Conservation (phyloP, 2,797 vertebrate species). For the Lates japonicus region DNA sequence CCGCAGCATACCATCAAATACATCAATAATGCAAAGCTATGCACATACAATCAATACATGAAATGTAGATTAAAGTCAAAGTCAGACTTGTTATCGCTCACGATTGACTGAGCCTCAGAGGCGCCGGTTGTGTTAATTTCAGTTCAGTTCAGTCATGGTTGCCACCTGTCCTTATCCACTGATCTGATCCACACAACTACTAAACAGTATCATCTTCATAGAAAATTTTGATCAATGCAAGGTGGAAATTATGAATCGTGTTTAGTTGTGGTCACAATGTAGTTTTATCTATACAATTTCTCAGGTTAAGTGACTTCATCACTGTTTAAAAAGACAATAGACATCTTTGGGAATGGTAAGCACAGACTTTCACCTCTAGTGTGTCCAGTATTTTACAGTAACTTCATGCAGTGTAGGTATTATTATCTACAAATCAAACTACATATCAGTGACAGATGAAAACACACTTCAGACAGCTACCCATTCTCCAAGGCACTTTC, state of each 20-base stretch:
- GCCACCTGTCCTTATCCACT: constrained; percentile 47
- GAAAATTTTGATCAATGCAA: background rate
- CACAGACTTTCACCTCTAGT: background rate
- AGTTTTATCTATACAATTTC: background rate
- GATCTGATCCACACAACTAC: constrained; percentile 11
- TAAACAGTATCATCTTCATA: background rate
- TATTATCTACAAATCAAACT: background rate
- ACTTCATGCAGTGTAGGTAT: background rate
- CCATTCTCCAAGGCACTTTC: background rate
- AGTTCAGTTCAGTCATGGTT: constrained; percentile 59
- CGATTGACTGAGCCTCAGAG: constrained; percentile 55
- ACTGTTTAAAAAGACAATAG: background rate
- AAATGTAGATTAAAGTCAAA: constrained; percentile 40
- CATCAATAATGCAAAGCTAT: constrained; percentile 60
- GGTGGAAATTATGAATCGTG: too few relatives aligned
- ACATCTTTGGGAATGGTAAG: background rate
- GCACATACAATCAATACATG: constrained; percentile 60
- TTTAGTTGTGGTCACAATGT: background rate
- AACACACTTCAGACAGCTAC: background rate
- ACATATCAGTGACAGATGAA: background rate
- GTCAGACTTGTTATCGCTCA: constrained; percentile 41
- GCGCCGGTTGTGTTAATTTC: constrained; percentile 13
- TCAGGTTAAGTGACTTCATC: background rate
- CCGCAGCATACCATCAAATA: constrained; percentile 63
- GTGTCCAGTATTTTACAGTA: background rate